Evolutionary conservation across 2,888 invertebrate genomes (phyloP).

Genomic region (Balanococcus diminutus): DNA sequence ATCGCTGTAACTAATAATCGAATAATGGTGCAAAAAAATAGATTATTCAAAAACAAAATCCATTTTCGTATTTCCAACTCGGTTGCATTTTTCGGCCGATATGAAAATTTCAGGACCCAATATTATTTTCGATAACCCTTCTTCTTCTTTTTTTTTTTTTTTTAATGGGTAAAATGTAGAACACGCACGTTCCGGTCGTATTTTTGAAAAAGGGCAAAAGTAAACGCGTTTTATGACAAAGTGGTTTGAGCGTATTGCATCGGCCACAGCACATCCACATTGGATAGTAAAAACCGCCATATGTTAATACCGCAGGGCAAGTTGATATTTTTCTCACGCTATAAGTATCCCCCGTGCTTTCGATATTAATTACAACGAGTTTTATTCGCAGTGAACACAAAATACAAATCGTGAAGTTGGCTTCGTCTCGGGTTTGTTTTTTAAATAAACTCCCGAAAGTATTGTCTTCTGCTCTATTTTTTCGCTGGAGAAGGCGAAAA

Average conservation of each 20-base stretch:
- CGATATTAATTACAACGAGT: conserved; percentile 30
- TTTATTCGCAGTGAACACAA: neutral
- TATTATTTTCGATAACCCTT: neutral
- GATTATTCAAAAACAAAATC: neutral
- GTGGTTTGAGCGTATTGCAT: conserved; percentile 26
- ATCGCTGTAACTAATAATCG: neutral
- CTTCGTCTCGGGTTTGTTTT: neutral
- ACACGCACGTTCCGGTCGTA: neutral
- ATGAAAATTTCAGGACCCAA: neutral
- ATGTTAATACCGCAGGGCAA: conserved; percentile 36
- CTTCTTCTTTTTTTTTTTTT: neutral
- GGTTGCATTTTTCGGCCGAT: neutral
- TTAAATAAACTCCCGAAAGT: neutral
- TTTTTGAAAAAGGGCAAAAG: conserved; percentile 4
- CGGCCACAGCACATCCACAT: neutral
- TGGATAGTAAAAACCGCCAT: conserved; percentile 27
- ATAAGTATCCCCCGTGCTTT: neutral
- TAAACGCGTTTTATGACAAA: conserved; percentile 40
- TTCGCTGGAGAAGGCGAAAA: neutral
- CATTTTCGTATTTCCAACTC: neutral
- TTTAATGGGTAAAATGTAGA: neutral
- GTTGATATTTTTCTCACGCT: conserved; percentile 44
- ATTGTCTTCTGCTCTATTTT: neutral
- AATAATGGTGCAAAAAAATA: no score
- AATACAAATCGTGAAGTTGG: conserved; percentile 10